Base-by-base conservation (phyloP, 1,140 invertebrate genomes). In the Samia ricini region DNA sequence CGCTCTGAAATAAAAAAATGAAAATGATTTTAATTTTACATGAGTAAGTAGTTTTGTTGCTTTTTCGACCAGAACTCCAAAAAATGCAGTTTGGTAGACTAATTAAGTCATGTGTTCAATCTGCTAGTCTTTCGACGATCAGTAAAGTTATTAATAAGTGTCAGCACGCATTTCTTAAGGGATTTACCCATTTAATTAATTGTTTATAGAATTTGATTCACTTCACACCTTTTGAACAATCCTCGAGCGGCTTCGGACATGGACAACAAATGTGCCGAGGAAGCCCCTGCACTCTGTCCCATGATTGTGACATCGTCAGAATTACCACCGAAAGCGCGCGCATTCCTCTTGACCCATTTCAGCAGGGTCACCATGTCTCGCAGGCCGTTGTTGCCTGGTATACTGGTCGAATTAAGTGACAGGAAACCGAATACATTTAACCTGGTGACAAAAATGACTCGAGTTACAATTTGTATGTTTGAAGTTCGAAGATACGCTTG, bases 371-470 rank as follows among this genome's bases (percentile, higher is more conserved):
- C 81, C 63, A 93, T 92, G 69, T 95, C 94, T 51, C 93, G 91
- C 19, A 96, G 81, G 0, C 94, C 95, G 23, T 91, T 91, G 82
- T 96, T 96, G 8, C 95, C 95, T 0, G 94, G 94, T 4, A 92
- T 91, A 79, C 75, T 92, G 70, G 84, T 89, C 36, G 86, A 86
- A 71, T 81, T 91, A 66, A 88, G 93, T 4, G 81, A 93, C 63
- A 92, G 76, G 71, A 92, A 92, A 74, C 92, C 92, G 60, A 92
- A 88, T 0, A 91, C 90, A 15, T 92, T 86, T 42, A 89, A 22
- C 61, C 89, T 89, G 77, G 4, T 42, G 33, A 42, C 10, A 42
- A 42, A 42, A n/a, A 21, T 19, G 33, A 22, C 49, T 23, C 12
- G 6, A 15, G 18, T 26, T 26, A 26, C 8, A 4, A 26, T 26